Base-by-base conservation (phyloP, 2,888 invertebrate genomes). In the Melitaea athalia region DNA sequence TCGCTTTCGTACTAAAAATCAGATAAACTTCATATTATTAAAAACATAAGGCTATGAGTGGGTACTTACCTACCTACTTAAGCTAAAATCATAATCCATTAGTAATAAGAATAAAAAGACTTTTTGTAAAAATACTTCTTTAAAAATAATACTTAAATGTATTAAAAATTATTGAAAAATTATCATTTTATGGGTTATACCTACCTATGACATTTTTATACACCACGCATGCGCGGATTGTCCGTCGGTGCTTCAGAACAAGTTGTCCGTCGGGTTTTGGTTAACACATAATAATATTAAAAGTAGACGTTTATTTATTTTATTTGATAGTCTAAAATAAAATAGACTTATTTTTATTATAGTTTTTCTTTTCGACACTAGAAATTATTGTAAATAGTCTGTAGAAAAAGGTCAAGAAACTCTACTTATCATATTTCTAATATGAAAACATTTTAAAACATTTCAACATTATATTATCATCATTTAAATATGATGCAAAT, bases 261-360 rank as follows among this genome's bases (percentile, higher is more conserved):
- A 63, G 33, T 47, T 66, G 50, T 63, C 71, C 71, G 71, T 64
- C 71, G 71, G 71, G 43, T 64, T 59, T 66, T 38, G 24, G 63
- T 61, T 47, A 5, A 59, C 11, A n/a, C 33, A 33, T 53, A 53
- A 38, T 59, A 49, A 33, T 15, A 53, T 15, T 50, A 38, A 53
- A 49, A 10, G 24, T 31, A 47, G 53, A 42, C n/a, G 5, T 38
- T 38, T 38, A 38, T 7, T 38, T 38, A 5, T 5, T 38, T 38
- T 38, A 38, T 5, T 38, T 38, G 4, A 8, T 38, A 38, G 8
- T 5, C 5, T 38, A 38, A 38, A 38, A 38, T 6, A 33, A n/a
- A n/a, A n/a, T n/a, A n/a, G n/a, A n/a, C n/a, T n/a, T n/a, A n/a
- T n/a, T n/a, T n/a, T n/a, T n/a, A n/a, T n/a, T n/a, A n/a, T n/a